Conservation (phyloP, 2,113 vertebrate species). For the Ariopsis seemanni region DNA sequence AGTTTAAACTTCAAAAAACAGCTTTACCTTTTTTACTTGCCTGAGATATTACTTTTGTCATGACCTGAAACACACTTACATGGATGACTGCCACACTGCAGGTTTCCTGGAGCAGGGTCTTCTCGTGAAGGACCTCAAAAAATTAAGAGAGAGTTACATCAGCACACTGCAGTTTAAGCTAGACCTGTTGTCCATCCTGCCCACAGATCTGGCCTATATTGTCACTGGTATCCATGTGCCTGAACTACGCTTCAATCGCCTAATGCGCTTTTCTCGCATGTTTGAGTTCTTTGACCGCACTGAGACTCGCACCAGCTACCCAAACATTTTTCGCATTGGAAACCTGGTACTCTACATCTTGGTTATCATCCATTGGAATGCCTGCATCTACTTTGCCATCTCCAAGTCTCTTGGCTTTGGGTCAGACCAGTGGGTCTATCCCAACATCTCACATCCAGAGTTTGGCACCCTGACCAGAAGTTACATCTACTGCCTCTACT, state of each 20-base stretch:
- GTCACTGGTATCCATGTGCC: constrained; percentile 79
- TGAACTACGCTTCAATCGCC: constrained; percentile 89
- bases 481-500: constrained; percentile 93
- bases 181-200: constrained; percentile 85
- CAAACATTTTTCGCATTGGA: constrained; percentile 88
- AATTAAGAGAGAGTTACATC: constrained; percentile 80
- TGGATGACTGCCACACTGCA: constrained; percentile 54
- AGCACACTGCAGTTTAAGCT: constrained; percentile 85
- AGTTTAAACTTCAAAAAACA: not conserved
- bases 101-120: constrained; percentile 95
- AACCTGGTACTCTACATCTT: constrained; percentile 92
- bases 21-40: not conserved
- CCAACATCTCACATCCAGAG: constrained; percentile 86
- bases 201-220: constrained; percentile 87
- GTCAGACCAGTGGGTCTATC: constrained; percentile 92
- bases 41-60: not conserved
- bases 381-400: constrained; percentile 92
- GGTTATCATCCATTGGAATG: constrained; percentile 98
- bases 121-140: constrained; percentile 83
- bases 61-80: not conserved
- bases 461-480: constrained; percentile 80
- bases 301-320: constrained; percentile 89
- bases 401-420: constrained; percentile 93
- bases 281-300: constrained; percentile 95
- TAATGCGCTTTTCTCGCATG: constrained; percentile 87